Evolutionary conservation across 2,113 vertebrate genomes (phyloP), one percentile per base, ranked within the genome.

Genomic region (Setophaga petechia): DNA sequence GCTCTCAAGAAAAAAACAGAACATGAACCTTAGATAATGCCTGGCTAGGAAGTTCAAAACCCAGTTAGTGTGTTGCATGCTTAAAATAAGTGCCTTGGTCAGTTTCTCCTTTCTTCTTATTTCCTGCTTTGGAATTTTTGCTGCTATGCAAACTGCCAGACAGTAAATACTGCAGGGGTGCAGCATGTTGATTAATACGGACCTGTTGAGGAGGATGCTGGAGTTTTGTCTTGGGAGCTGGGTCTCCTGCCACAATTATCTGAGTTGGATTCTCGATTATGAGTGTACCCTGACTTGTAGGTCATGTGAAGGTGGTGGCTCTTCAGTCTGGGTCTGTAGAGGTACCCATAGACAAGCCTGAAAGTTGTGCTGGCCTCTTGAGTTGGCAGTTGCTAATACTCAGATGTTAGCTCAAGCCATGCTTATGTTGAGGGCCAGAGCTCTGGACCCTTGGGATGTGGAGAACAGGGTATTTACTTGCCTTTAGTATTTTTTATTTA

Each of bases 1-100:
- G 28, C 37, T 58, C 22, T 33, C n/a, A 27, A 57, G n/a, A 39
- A 31, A 65, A 12, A 54, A 41, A 10, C 24, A 16, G 12, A 84
- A n/a, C 7, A 0, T 4, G 27, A 37, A 17, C 20, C 12, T 19
- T 1, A 3, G 28, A 2, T 81, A 39, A 13, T n/a, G 51, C 41
- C 12, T 80, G 49, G 28, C 11, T 78, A 8, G 61, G 31, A 52
- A 75, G 49, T 68, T 89, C 16, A 52, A 47, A 39, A 39, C 31
- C 11, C 35, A 2, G 39, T 82, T 39, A 52, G 5, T 23, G 10
- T n/a, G 28, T 59, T 75, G 30, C 25, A 9, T 15, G 2, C 6
- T 67, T 52, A 25, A 63, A 77, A 17, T 44, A 21, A 33, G 21
- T 8, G 4, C 6, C 0, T 30, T 44, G 39, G 15, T 31, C 20